These are phyloP conservation scores for Ranitomeya imitator DNA, from an alignment of 2,113 vertebrate species.

Conservation along the genomic window DNA sequence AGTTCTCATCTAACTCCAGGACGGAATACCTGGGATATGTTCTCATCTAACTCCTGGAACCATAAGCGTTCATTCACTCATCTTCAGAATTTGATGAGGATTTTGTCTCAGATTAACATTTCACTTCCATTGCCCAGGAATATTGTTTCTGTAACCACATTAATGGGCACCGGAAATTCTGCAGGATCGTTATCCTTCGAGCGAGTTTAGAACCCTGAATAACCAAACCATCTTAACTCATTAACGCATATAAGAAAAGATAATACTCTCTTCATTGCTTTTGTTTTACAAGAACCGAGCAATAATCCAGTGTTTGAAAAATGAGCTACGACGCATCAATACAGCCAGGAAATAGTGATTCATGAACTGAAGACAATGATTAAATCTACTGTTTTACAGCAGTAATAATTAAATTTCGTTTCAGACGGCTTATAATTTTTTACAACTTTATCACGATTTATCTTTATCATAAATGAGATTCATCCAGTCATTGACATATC, in stretches of 20 bases:
- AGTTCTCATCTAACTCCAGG: too few relatives aligned
- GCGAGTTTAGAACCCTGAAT: neutral
- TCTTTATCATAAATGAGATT: neutral
- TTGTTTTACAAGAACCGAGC: neutral
- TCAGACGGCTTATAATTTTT: neutral
- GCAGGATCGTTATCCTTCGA: neutral
- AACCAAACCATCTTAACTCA: neutral
- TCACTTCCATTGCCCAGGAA: too few relatives aligned
- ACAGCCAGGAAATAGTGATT: neutral
- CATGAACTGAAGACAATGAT: constrained; percentile 2
- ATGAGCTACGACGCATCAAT: neutral
- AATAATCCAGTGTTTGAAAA: neutral
- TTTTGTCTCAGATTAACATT: too few relatives aligned
- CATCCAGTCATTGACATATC: neutral
- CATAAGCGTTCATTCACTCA: too few relatives aligned
- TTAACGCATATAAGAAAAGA: neutral
- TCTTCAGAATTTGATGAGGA: too few relatives aligned
- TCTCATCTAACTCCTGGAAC: too few relatives aligned
- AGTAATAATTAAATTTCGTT: neutral
- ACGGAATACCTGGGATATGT: too few relatives aligned
- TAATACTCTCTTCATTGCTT: neutral
- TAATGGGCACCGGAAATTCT: too few relatives aligned
- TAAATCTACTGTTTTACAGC: constrained; percentile 1
- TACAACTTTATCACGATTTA: neutral
- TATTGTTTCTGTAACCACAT: too few relatives aligned